Conservation (phyloP, 1,140 invertebrate species). For the Drosophila sturtevanti region DNA sequence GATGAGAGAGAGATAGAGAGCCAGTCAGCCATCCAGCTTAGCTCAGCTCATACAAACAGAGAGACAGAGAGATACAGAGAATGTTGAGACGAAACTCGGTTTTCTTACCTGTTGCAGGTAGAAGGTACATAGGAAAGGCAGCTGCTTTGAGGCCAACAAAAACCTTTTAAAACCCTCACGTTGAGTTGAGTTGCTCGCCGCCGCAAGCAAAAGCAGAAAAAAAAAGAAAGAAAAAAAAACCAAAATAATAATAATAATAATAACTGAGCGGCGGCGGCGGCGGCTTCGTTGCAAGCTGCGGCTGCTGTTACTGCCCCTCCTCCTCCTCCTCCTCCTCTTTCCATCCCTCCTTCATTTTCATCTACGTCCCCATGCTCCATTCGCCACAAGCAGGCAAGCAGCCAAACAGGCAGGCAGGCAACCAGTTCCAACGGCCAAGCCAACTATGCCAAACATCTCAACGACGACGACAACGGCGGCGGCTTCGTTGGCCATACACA, state of each 20-base stretch:
- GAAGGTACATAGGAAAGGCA: slow-evolving; percentile 51
- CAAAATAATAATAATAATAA: slow-evolving; percentile 58
- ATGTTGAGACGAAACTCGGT: slow-evolving; percentile 60
- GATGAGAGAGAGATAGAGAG: slow-evolving; percentile 33
- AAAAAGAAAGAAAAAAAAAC: slow-evolving; percentile 43
- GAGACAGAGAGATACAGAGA: slow-evolving; percentile 13
- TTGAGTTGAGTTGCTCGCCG: slow-evolving; percentile 62
- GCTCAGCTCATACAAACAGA: too few species aligned
- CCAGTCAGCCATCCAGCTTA: too few species aligned
- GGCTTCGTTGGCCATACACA: slow-evolving; percentile 62
- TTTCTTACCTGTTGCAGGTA: slow-evolving; percentile 80
- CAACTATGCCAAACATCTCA: slow-evolving; percentile 78
- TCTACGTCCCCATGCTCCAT: slow-evolving; percentile 36
- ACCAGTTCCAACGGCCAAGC: slow-evolving; percentile 71
- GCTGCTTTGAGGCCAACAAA: slow-evolving; percentile 75
- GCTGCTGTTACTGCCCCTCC: slow-evolving; percentile 27
- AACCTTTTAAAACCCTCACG: slow-evolving; percentile 80
- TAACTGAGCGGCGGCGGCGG: slow-evolving; percentile 68
- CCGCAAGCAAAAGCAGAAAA: slow-evolving; percentile 60
- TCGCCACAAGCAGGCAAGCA: too few species aligned
- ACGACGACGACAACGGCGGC: slow-evolving; percentile 46
- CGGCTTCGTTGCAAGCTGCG: slow-evolving; percentile 65
- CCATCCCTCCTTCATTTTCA: slow-evolving; percentile 9
- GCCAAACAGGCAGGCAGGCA: too few species aligned
- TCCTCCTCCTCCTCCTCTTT: slow-evolving; percentile 19